These are phyloP conservation scores for Folsomia candida DNA, from an alignment of 2,888 invertebrate species.

Conservation along the genomic window DNA sequence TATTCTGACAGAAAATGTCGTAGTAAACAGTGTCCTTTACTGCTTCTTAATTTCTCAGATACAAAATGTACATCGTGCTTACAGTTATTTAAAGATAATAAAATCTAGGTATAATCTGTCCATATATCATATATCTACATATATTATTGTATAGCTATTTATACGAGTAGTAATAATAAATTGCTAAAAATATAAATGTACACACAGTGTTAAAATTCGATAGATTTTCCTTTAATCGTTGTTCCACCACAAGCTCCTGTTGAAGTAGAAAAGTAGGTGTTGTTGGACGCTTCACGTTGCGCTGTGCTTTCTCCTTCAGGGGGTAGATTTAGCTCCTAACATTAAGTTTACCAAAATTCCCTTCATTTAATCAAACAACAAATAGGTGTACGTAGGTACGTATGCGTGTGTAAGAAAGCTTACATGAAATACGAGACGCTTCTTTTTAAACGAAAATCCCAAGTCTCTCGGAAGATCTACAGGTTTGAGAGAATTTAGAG, in stretches of 20 bases:
- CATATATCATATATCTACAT: not conserved
- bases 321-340: conserved; percentile 43
- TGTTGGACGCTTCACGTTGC: conserved; percentile 32
- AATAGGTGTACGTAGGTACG: too few species aligned
- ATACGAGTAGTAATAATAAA: not conserved
- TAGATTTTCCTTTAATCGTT: conserved; percentile 40
- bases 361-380: too few species aligned
- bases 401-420: too few species aligned
- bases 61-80: not conserved
- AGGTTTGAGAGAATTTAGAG: conserved; percentile 40
- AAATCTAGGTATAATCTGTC: not conserved
- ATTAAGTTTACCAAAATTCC: not conserved
- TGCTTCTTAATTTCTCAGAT: not conserved
- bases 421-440: conserved; percentile 45
- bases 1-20: not conserved
- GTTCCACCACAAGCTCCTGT: conserved; percentile 35
- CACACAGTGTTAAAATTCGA: conserved; percentile 36
- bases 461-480: conserved; percentile 43
- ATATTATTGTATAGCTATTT: not conserved
- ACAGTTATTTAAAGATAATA: not conserved
- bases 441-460: conserved; percentile 46
- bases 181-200: not conserved
- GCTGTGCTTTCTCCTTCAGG: conserved; percentile 46
- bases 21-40: not conserved
- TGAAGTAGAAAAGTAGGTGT: not conserved